Percentiles rank a stretch among this genome's conserved stretches.
Evolutionary conservation across 2,888 invertebrate species (phyloP).

Genomic region (Acanthosepion pharaonis): DNA sequence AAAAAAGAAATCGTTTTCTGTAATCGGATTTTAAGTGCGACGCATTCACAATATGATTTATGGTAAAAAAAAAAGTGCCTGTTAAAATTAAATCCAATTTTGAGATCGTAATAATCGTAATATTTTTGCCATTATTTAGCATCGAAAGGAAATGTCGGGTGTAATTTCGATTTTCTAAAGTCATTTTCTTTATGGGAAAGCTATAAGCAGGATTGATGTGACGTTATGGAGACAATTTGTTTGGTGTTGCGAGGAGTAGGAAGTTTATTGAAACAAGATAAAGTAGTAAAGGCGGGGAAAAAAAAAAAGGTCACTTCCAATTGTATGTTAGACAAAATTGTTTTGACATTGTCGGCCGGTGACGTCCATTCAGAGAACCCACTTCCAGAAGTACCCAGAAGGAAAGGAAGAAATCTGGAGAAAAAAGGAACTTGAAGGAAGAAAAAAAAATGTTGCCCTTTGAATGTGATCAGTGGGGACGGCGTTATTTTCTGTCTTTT

Average conservation of each 20-base stretch:
- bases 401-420: background rate
- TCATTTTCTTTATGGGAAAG: background rate
- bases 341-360: background rate
- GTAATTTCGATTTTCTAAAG: background rate
- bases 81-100: background rate
- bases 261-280: slow-evolving; percentile 21
- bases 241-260: background rate
- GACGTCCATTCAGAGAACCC: background rate
- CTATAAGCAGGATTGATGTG: background rate
- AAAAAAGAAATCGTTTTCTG: too few relatives aligned
- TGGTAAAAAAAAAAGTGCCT: background rate
- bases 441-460: background rate
- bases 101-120: background rate
- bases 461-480: background rate
- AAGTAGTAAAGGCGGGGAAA: background rate
- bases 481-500: background rate
- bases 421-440: background rate
- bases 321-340: slow-evolving; percentile 1
- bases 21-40: too few relatives aligned
- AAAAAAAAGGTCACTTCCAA: background rate
- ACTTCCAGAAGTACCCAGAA: background rate
- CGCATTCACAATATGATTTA: background rate
- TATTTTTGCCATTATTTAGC: background rate
- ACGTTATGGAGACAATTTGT: background rate
- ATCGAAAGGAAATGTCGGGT: background rate